A percentile compares a stretch with the other conserved stretches of the same genome.
Evolutionary conservation across 2,888 invertebrate genomes (phyloP).

Genomic region (Drosophila multiciliata): DNA sequence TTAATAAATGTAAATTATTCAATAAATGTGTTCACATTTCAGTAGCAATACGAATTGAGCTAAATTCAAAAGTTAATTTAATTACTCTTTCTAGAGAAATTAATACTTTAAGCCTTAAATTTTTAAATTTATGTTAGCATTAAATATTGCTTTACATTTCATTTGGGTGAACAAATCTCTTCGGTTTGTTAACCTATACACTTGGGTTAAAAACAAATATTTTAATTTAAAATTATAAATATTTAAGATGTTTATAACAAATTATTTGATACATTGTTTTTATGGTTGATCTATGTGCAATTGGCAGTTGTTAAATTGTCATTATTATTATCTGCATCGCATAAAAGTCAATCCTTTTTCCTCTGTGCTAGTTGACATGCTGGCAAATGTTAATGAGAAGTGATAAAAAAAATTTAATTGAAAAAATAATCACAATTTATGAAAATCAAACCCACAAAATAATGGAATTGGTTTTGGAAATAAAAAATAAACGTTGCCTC

Average conservation of each 20-base stretch:
- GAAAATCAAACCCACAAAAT: conserved; percentile 70
- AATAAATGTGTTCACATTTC: not conserved
- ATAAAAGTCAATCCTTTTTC: not conserved
- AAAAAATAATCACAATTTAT: conserved; percentile 59
- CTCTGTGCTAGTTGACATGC: not conserved
- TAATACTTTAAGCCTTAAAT: not conserved
- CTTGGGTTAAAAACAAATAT: not conserved
- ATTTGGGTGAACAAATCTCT: not conserved
- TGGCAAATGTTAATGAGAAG: conserved; percentile 17
- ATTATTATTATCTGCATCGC: conserved; percentile 7
- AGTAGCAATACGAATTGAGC: not conserved
- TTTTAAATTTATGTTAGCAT: not conserved
- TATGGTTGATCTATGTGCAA: conserved; percentile 2
- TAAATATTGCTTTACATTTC: not conserved
- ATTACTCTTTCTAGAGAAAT: not conserved
- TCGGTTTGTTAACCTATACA: not conserved
- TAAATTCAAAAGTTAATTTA: not conserved
- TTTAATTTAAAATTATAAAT: not conserved
- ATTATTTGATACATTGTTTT: conserved; percentile 14
- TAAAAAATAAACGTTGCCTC: conserved; percentile 61
- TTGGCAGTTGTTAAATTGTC: conserved; percentile 12
- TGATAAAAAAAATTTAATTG: conserved; percentile 24
- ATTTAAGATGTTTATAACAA: conserved; percentile 1
- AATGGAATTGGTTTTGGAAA: conserved; percentile 62
- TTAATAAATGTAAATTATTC: not conserved